Conservation (phyloP, 1,140 invertebrate species). For the Wasmannia auropunctata region DNA sequence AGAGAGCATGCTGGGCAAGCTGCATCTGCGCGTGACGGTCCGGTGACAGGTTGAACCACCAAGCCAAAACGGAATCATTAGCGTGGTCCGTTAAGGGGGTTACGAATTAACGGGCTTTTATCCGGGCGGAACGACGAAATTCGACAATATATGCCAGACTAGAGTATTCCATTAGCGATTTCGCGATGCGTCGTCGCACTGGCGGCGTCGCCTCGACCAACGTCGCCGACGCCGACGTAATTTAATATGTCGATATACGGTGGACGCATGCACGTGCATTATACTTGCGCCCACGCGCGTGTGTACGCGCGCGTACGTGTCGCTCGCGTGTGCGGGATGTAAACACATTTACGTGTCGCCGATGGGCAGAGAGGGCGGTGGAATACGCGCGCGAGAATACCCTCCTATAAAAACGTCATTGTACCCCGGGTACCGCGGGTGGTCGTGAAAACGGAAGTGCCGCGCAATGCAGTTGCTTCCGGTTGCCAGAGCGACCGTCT, state of each 20-base stretch:
- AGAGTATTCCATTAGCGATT: constrained; percentile 81
- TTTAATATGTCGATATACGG: constrained; percentile 73
- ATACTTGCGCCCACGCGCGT: background rate
- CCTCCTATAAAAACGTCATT: constrained; percentile 54
- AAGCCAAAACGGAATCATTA: constrained; percentile 77
- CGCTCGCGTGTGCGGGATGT: background rate
- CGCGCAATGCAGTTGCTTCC: constrained; percentile 36
- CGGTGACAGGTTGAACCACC: constrained; percentile 71
- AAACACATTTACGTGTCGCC: constrained; percentile 53
- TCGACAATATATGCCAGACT: constrained; percentile 76
- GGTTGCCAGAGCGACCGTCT: background rate
- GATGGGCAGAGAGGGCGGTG: background rate
- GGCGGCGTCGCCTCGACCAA: constrained; percentile 61
- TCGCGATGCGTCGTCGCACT: constrained; percentile 65
- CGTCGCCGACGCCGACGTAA: constrained; percentile 64
- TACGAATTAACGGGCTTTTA: constrained; percentile 75
- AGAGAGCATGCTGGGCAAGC: constrained; percentile 56
- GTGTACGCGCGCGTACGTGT: background rate
- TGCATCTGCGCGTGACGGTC: constrained; percentile 74
- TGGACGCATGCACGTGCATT: background rate
- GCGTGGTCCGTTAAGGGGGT: constrained; percentile 74
- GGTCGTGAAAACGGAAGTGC: constrained; percentile 55
- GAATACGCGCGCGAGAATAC: constrained; percentile 42
- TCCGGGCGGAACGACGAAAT: constrained; percentile 72
- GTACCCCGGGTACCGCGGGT: constrained; percentile 7